Evolutionary conservation across 2,113 vertebrate genomes (phyloP).

Genomic region (Gulo gulo): DNA sequence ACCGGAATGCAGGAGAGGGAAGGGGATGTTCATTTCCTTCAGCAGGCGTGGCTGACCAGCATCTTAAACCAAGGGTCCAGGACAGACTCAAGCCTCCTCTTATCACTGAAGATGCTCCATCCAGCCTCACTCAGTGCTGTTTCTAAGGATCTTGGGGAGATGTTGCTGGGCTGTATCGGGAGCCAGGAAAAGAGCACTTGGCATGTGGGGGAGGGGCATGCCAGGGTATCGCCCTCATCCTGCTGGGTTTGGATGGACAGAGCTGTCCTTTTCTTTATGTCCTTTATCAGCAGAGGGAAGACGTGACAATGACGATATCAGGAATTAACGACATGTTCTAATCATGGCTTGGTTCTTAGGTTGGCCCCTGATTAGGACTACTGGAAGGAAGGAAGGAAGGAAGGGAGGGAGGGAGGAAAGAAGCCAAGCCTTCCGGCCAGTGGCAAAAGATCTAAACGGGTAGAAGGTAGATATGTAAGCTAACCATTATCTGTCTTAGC

Average conservation of each 20-base stretch:
- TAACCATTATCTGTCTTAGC: neutral
- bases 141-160: neutral
- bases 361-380: neutral
- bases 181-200: too few species aligned
- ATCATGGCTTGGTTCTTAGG: neutral
- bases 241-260: neutral
- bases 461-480: neutral
- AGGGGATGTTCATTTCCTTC: neutral
- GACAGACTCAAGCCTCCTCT: neutral
- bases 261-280: neutral
- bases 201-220: neutral
- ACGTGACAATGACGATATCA: neutral
- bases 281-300: neutral
- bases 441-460: neutral
- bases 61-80: neutral
- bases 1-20: neutral
- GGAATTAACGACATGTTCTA: neutral
- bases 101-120: neutral
- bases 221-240: too few species aligned
- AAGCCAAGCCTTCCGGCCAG: neutral
- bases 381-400: neutral
- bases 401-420: neutral
- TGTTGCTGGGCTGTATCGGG: too few species aligned
- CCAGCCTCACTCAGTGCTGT: fast-evolving
- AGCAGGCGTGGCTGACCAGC: neutral